Evolutionary conservation across 2,888 invertebrate species (phyloP).

Genomic region (Melolontha melolontha): DNA sequence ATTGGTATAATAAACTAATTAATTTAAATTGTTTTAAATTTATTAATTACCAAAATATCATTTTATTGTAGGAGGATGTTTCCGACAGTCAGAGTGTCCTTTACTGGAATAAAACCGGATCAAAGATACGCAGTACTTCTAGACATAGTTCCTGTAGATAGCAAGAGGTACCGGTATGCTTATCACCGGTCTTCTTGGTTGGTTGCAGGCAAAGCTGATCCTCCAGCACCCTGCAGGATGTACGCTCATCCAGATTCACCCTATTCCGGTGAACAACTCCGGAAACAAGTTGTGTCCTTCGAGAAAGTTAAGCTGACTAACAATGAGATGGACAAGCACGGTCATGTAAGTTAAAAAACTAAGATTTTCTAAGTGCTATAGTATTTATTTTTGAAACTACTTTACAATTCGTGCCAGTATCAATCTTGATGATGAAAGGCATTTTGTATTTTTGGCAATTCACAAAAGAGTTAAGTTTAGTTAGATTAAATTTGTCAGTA

Average conservation of each 20-base stretch:
- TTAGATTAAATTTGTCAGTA: no score
- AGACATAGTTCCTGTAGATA: slow-evolving; percentile 97
- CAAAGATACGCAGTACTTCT: slow-evolving; percentile 92
- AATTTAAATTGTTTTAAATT: slow-evolving; percentile 20
- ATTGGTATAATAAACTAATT: no score
- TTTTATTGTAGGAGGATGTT: slow-evolving; percentile 90
- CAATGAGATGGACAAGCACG: slow-evolving; percentile 96
- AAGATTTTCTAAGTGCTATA: not conserved
- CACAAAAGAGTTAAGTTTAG: not conserved
- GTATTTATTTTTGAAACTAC: not conserved
- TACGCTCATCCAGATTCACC: slow-evolving; percentile 98
- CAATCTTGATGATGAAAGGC: not conserved
- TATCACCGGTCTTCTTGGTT: slow-evolving; percentile 99
- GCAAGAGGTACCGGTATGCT: slow-evolving; percentile 96
- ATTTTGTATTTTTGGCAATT: not conserved
- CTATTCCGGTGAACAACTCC: slow-evolving; percentile 93
- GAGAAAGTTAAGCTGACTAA: slow-evolving; percentile 99
- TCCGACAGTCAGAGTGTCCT: slow-evolving; percentile 94
- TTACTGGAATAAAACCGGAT: slow-evolving; percentile 85
- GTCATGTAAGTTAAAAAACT: slow-evolving; percentile 80
- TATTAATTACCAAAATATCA: slow-evolving; percentile 42
- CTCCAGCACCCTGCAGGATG: slow-evolving; percentile 91
- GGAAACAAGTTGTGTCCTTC: slow-evolving; percentile 97
- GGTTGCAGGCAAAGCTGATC: slow-evolving; percentile 98
- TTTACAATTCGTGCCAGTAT: not conserved